phyloP scores from a whole-genome alignment of 1,140 invertebrate species.

The Drosophila bifasciata region DNA sequence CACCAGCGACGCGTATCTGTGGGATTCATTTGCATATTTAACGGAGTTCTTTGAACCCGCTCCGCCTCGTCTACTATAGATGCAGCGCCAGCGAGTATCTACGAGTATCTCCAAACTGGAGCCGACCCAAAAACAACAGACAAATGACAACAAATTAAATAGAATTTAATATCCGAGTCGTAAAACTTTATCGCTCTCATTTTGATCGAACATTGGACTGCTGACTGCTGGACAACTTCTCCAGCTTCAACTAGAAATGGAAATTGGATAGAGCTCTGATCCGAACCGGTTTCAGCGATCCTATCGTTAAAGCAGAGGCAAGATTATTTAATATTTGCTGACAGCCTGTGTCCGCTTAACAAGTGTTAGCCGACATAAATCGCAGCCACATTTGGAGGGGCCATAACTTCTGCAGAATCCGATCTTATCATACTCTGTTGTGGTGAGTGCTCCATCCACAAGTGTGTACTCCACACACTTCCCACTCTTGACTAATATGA shows the following conservation, averaged over 20 bases:
- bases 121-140: neutral
- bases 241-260: slow-evolving; percentile 29
- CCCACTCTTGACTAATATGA: slow-evolving; percentile 64
- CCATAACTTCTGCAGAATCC: slow-evolving; percentile 36
- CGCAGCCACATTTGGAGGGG: slow-evolving; percentile 16
- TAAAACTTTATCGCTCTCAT: slow-evolving; percentile 41
- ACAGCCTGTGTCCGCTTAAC: slow-evolving; percentile 43
- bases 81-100: slow-evolving; percentile 32
- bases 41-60: slow-evolving; percentile 67
- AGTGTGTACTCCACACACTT: too few relatives aligned
- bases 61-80: neutral
- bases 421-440: slow-evolving; percentile 22
- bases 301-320: slow-evolving; percentile 15
- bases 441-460: neutral
- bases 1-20: slow-evolving; percentile 69
- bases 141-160: slow-evolving; percentile 24
- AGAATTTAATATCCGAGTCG: slow-evolving; percentile 22
- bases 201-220: slow-evolving; percentile 35
- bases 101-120: slow-evolving; percentile 25
- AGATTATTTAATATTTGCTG: slow-evolving; percentile 42
- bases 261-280: slow-evolving; percentile 21
- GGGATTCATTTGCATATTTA: slow-evolving; percentile 75
- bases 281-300: slow-evolving; percentile 60
- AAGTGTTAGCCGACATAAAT: slow-evolving; percentile 52
- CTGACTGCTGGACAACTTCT: too few relatives aligned